Conservation (phyloP, 2,888 invertebrate species). For the Macropis europaea region DNA sequence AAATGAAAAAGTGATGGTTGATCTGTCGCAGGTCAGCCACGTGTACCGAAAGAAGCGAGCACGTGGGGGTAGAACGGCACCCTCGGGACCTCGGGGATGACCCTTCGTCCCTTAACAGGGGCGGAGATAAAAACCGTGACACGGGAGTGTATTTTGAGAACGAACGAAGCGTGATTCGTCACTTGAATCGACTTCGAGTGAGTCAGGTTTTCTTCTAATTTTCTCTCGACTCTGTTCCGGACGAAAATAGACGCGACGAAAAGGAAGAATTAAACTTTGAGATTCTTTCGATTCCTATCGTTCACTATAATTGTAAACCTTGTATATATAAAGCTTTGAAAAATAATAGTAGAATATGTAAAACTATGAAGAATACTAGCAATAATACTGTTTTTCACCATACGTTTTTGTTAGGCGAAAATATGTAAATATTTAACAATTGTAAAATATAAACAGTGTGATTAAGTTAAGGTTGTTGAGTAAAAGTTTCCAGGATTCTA, state of each 20-base stretch:
- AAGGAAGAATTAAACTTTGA: not conserved
- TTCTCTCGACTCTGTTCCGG: not conserved
- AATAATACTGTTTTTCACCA: no score
- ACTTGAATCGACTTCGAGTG: constrained; percentile 12
- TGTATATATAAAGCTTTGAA: no score
- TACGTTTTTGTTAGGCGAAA: no score
- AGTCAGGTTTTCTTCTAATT: constrained; percentile 1
- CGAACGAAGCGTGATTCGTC: constrained; percentile 20
- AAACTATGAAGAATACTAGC: no score
- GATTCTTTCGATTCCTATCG: no score
- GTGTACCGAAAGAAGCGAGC: constrained; percentile 1
- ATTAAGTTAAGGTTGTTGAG: no score
- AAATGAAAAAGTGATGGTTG: not conserved
- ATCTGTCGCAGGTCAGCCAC: constrained; percentile 23
- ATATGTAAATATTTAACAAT: no score
- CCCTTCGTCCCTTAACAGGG: not conserved
- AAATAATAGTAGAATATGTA: no score
- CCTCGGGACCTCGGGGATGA: constrained; percentile 8
- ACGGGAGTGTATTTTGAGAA: constrained; percentile 12
- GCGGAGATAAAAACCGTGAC: not conserved
- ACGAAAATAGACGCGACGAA: not conserved
- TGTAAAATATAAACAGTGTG: no score
- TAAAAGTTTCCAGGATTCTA: no score
- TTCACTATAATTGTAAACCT: no score
- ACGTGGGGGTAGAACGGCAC: constrained; percentile 12